Percentiles rank a stretch among this genome's conserved stretches.
Evolutionary conservation across 2,113 vertebrate species (phyloP).

Genomic region (Phalacrocorax aristotelis): DNA sequence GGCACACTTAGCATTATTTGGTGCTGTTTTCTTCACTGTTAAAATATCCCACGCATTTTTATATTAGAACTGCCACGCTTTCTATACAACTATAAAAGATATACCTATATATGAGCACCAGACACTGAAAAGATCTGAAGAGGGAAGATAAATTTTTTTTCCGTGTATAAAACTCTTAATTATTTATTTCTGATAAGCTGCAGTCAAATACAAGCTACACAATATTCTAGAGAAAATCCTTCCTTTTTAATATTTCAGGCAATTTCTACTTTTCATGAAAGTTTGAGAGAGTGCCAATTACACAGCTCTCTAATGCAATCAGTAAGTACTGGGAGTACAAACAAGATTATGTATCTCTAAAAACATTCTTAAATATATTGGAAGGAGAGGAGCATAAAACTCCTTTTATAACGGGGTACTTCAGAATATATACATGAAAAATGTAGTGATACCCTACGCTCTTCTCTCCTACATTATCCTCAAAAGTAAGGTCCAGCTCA

Average conservation of each 20-base stretch:
- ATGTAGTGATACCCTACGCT: background rate
- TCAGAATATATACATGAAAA: background rate
- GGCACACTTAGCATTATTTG: background rate
- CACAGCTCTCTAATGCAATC: background rate
- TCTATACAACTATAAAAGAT: background rate
- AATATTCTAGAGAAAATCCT: background rate
- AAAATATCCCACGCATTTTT: background rate
- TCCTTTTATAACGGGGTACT: background rate
- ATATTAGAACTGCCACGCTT: background rate
- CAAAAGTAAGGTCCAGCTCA: background rate
- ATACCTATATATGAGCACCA: background rate
- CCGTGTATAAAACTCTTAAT: background rate
- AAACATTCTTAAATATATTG: background rate
- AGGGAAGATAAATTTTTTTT: background rate
- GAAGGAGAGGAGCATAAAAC: background rate
- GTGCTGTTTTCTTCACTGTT: background rate
- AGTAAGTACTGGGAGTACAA: background rate
- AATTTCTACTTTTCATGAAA: background rate
- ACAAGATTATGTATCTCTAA: background rate
- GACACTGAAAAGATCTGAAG: background rate
- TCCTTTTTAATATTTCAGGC: background rate
- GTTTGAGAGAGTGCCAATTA: background rate
- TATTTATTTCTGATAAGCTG: background rate
- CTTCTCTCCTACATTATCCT: background rate
- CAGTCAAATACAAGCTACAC: background rate